These are phyloP conservation scores for Mesocricetus auratus DNA, from an alignment of 2,113 vertebrate genomes.

Conservation along the genomic window DNA sequence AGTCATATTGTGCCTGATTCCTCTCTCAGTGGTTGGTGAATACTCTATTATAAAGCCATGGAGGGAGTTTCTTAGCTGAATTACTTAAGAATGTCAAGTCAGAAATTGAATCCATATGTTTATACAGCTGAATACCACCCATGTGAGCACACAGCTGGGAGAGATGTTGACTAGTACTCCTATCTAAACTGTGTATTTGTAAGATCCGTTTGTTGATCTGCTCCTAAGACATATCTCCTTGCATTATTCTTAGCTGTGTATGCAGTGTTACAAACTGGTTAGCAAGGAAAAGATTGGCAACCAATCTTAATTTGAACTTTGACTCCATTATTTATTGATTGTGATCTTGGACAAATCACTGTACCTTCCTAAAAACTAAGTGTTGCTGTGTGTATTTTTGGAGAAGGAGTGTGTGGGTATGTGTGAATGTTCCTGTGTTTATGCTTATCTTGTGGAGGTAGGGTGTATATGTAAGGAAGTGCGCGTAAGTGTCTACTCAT, in stretches of 20 bases:
- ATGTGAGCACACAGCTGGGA: neutral
- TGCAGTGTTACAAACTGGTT: neutral
- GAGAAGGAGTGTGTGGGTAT: too few species aligned
- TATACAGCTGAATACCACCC: slow-evolving; percentile 26
- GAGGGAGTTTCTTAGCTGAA: slow-evolving; percentile 47
- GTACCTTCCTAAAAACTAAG: neutral
- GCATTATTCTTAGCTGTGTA: neutral
- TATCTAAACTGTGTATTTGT: slow-evolving; percentile 59
- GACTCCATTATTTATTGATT: neutral
- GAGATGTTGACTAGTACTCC: neutral
- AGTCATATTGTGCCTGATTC: slow-evolving; percentile 26
- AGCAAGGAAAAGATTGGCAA: neutral
- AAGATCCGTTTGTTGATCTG: neutral
- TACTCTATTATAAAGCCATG: slow-evolving; percentile 28
- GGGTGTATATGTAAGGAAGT: neutral
- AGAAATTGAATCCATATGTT: slow-evolving; percentile 60
- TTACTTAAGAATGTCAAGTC: slow-evolving; percentile 58
- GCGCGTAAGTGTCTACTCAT: neutral
- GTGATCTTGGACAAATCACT: slow-evolving; percentile 15
- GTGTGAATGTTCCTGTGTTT: neutral
- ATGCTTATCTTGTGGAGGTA: neutral
- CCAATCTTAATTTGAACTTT: slow-evolving; percentile 28
- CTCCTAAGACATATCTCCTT: neutral
- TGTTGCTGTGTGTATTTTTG: neutral
- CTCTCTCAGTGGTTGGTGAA: slow-evolving; percentile 46